A percentile compares a stretch with the other conserved stretches of the same genome.
Evolutionary conservation across 2,797 vertebrate genomes (phyloP).

Genomic region (Rachycentron canadum): DNA sequence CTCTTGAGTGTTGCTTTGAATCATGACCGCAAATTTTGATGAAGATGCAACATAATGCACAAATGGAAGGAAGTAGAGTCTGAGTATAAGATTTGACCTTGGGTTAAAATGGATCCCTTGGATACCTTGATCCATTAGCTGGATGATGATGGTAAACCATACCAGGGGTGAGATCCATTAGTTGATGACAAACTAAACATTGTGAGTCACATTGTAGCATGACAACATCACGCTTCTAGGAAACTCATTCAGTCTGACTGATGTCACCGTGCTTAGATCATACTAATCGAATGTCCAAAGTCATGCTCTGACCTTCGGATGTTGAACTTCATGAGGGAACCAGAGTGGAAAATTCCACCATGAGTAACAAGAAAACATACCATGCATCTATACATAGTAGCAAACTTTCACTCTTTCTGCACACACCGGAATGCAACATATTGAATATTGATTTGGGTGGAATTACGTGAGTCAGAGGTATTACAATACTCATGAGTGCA

Average conservation of each 20-base stretch:
- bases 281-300: constrained; percentile 65
- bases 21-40: constrained; percentile 20
- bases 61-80: constrained; percentile 26
- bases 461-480: constrained; percentile 6
- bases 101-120: constrained; percentile 52
- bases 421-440: constrained; percentile 8
- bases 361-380: constrained; percentile 43
- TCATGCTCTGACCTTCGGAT: constrained; percentile 68
- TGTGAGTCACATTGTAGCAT: constrained; percentile 72
- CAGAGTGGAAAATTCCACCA: constrained; percentile 41
- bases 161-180: constrained; percentile 63
- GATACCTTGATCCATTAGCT: constrained; percentile 61
- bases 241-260: constrained; percentile 66
- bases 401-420: background rate
- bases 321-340: constrained; percentile 47
- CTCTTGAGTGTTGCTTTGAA: constrained; percentile 35
- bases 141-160: constrained; percentile 57
- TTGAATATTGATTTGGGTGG: constrained; percentile 17
- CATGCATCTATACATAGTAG: background rate
- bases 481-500: constrained; percentile 1
- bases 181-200: constrained; percentile 65
- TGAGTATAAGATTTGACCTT: constrained; percentile 56
- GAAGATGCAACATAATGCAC: constrained; percentile 14
- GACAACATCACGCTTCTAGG: constrained; percentile 70
- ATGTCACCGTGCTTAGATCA: constrained; percentile 65